A percentile compares a stretch with the other conserved stretches of the same genome.
These are phyloP conservation scores for Cacajao melanocephalus DNA, from an alignment of 2,797 vertebrate species.

Conservation along the genomic window DNA sequence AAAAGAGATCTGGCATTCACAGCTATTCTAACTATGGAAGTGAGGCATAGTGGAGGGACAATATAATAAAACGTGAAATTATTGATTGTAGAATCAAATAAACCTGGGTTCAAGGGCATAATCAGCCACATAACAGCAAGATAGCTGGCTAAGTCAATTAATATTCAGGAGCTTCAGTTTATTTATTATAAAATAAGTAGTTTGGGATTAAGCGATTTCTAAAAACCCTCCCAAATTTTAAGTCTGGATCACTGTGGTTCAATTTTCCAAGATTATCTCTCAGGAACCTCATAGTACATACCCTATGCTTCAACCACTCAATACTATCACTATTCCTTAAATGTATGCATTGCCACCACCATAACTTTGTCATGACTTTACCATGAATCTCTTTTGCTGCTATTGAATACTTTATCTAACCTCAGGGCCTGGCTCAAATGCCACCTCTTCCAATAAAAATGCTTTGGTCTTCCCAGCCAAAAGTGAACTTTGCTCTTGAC, in stretches of 20 bases:
- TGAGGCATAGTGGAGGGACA: background rate
- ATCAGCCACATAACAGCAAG: background rate
- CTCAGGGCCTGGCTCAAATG: background rate
- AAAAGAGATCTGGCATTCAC: background rate
- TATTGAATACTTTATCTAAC: background rate
- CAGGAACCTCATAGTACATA: background rate
- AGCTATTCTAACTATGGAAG: background rate
- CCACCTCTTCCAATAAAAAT: background rate
- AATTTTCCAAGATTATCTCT: conserved; percentile 17
- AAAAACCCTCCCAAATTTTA: background rate
- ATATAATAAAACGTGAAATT: background rate
- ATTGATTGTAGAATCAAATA: background rate
- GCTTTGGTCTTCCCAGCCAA: background rate
- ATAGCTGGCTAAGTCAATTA: background rate
- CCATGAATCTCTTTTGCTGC: background rate
- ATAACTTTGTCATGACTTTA: background rate
- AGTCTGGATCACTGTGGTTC: background rate
- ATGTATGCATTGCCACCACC: background rate
- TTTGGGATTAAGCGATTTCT: background rate
- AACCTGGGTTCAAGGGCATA: background rate
- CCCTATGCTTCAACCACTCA: background rate
- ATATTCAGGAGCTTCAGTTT: background rate
- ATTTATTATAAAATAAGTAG: background rate
- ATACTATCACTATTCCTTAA: background rate
- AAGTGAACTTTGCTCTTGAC: background rate